Conservation (phyloP, 53 echinoderm and acorn worm genomes). For the Henricia sp. region DNA sequence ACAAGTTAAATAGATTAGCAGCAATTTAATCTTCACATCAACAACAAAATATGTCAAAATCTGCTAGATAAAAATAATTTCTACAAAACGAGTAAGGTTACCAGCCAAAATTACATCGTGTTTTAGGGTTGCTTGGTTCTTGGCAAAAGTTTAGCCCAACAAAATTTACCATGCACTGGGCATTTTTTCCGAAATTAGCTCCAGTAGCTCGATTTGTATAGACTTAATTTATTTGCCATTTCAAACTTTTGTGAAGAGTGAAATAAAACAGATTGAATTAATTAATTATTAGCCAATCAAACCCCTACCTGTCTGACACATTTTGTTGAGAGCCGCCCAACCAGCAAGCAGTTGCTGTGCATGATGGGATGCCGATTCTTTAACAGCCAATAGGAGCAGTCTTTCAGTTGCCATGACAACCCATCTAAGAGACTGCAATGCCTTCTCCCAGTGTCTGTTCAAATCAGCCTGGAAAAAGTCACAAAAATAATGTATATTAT, state of each 20-base stretch:
- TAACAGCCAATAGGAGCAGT: conserved; percentile 48
- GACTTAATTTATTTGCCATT: too few relatives aligned
- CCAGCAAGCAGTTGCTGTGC: conserved; percentile 49
- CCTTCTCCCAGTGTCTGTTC: conserved; percentile 81
- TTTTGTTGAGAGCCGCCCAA: conserved; percentile 42
- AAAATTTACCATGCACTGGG: too few relatives aligned
- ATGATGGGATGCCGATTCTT: conserved; percentile 32
- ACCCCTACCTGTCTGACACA: conserved; percentile 22
- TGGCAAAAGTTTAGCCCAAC: too few relatives aligned
- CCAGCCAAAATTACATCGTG: too few relatives aligned
- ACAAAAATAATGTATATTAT: not conserved
- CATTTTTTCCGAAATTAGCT: too few relatives aligned
- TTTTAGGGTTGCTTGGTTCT: too few relatives aligned
- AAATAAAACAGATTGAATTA: not conserved
- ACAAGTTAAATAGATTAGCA: too few relatives aligned
- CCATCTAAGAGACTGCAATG: conserved; percentile 42
- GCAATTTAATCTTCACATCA: too few relatives aligned
- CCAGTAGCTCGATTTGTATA: too few relatives aligned
- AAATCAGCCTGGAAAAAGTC: conserved; percentile 75
- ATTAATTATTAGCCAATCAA: not conserved
- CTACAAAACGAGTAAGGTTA: too few relatives aligned
- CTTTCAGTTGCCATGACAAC: conserved; percentile 68
- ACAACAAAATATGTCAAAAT: too few relatives aligned
- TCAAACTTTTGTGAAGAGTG: not conserved
- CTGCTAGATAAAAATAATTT: too few relatives aligned